Evolutionary conservation across 2,797 vertebrate genomes (phyloP).

Genomic region (Acanthurus tractus): DNA sequence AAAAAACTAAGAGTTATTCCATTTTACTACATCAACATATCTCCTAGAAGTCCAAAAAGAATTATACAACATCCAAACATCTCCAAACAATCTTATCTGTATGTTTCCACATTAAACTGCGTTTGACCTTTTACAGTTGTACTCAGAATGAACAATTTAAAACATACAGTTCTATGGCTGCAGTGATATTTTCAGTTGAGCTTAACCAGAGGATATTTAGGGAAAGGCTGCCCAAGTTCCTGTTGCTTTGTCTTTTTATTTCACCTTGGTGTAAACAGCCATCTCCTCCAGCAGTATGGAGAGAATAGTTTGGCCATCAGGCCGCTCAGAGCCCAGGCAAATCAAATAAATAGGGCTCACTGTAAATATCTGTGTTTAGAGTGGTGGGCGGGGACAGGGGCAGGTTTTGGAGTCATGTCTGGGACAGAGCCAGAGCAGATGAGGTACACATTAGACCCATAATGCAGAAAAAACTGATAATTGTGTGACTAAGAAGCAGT

Average conservation of each 20-base stretch:
- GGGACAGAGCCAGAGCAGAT: slow-evolving; percentile 7
- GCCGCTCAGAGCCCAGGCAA: slow-evolving; percentile 28
- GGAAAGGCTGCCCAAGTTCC: slow-evolving; percentile 53
- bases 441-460: background rate
- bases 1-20: background rate
- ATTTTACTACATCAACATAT: background rate
- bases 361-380: slow-evolving; percentile 74
- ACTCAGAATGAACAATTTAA: background rate
- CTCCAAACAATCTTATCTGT: slow-evolving; percentile 7
- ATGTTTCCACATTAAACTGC: slow-evolving; percentile 13
- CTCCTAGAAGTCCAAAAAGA: slow-evolving; percentile 9
- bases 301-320: slow-evolving; percentile 62
- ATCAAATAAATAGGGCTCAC: slow-evolving; percentile 71
- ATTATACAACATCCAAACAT: background rate
- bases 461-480: slow-evolving; percentile 2
- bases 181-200: slow-evolving; percentile 43
- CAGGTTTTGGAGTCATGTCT: slow-evolving; percentile 29
- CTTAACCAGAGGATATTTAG: slow-evolving; percentile 71
- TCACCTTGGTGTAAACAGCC: slow-evolving; percentile 69
- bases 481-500: background rate
- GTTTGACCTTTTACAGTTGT: background rate
- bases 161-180: slow-evolving; percentile 26
- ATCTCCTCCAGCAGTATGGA: slow-evolving; percentile 52
- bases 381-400: slow-evolving; percentile 22
- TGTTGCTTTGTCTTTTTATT: slow-evolving; percentile 72